Evolutionary conservation across 1,140 invertebrate species (phyloP).

Genomic region (Drosophila orena): DNA sequence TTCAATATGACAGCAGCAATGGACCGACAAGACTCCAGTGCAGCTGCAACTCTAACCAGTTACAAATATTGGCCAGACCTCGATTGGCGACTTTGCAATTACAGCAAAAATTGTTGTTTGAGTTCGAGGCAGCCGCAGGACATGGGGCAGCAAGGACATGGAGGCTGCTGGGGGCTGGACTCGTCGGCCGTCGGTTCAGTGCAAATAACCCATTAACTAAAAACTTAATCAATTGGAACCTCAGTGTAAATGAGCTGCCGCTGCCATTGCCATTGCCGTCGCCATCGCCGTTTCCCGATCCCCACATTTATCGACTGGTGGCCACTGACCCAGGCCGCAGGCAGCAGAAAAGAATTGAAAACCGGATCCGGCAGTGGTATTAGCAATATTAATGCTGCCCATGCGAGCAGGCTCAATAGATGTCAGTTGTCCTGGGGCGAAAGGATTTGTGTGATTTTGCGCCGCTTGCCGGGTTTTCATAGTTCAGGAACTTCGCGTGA

Average conservation of each 20-base stretch:
- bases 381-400: conserved; percentile 69
- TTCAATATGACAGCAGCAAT: conserved; percentile 72
- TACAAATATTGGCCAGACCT: conserved; percentile 75
- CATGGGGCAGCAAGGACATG: conserved; percentile 38
- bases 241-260: conserved; percentile 66
- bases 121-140: conserved; percentile 64
- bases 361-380: conserved; percentile 25
- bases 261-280: conserved; percentile 26
- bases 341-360: conserved; percentile 20
- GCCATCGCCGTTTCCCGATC: conserved; percentile 28
- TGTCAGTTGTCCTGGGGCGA: conserved; percentile 56
- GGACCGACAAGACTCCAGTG: conserved; percentile 40
- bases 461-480: not conserved
- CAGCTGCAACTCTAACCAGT: conserved; percentile 80
- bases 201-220: conserved; percentile 83
- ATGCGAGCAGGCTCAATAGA: conserved; percentile 46
- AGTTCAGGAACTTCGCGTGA: not conserved
- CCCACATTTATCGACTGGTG: conserved; percentile 43
- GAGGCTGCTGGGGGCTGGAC: conserved; percentile 10
- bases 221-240: conserved; percentile 83
- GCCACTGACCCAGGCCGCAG: conserved; percentile 50
- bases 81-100: conserved; percentile 77
- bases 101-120: conserved; percentile 80
- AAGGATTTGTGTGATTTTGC: conserved; percentile 9
- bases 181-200: conserved; percentile 47